These are phyloP conservation scores for Polyommatus icarus DNA, from an alignment of 2,888 invertebrate species.

Conservation along the genomic window DNA sequence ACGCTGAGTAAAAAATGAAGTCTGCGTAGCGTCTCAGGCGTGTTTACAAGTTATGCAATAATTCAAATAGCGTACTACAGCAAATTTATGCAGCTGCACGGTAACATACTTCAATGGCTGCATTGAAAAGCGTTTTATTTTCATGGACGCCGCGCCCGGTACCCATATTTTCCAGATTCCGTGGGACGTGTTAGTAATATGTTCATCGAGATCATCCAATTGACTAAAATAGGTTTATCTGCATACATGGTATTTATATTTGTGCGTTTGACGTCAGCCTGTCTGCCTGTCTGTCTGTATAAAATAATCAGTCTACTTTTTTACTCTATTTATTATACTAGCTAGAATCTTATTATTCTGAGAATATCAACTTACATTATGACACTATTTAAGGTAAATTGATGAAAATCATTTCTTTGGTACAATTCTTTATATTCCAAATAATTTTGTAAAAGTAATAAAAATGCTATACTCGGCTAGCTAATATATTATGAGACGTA, in stretches of 20 bases:
- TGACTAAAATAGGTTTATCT: neutral
- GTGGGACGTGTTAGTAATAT: conserved; percentile 56
- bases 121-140: conserved; percentile 78
- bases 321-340: too few species aligned
- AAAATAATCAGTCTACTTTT: too few species aligned
- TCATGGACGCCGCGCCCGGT: conserved; percentile 55
- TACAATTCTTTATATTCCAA: too few species aligned
- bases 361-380: too few species aligned
- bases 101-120: conserved; percentile 75
- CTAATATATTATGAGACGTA: too few species aligned
- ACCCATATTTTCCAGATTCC: conserved; percentile 55
- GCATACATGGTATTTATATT: neutral
- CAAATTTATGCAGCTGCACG: conserved; percentile 75
- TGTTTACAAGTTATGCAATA: conserved; percentile 79
- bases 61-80: conserved; percentile 73
- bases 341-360: too few species aligned
- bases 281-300: too few species aligned
- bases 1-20: conserved; percentile 58
- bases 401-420: too few species aligned
- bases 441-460: too few species aligned
- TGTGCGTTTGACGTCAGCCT: too few species aligned
- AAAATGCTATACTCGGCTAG: too few species aligned
- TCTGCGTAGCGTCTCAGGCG: conserved; percentile 61
- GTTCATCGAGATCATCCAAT: neutral
- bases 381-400: too few species aligned